Base-by-base conservation (phyloP, 2,888 invertebrate species). In the Gnatocerus cornutus region DNA sequence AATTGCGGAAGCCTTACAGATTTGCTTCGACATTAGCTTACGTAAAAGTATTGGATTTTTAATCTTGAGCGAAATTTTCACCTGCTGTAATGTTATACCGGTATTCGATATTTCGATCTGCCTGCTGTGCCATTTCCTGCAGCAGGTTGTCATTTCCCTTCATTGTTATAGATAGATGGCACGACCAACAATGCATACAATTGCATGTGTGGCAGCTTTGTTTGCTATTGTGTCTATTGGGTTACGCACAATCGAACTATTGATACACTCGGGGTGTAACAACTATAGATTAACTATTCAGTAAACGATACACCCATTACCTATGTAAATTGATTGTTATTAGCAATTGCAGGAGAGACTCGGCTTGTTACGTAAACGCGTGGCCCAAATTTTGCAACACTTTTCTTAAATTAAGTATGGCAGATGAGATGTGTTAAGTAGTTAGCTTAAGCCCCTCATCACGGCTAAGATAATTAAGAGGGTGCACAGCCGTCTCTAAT, bases 241-340 rank as follows among this genome's bases (percentile, higher is more conserved):
- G 77, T 77, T 75, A 77, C 52, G 76, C 78, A 82, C 81, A 83
- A 82, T 83, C 80, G 76, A 78, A 81, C 81, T 82, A 83, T 83
- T 83, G 83, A 83, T 83, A 82, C 79, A 79, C 76, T 77, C 79
- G 77, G 81, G 81, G 81, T 82, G 82, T 81, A 83, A 83, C 83
- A 79, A 81, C 81, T 81, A 82, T 82, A 81, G 82, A 83, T 83
- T 83, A 83, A 82, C 83, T 82, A 83, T 83, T 82, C 82, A 80
- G 82, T 79, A 80, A 83, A 80, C 79, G 83, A 83, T 83, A 83
- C 81, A 83, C 81, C 82, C 78, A 83, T 83, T 83, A 82, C 80
- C 81, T 78, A 81, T 81, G 82, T 82, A 81, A 82, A 83, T 83
- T 82, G 81, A 81, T 83, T 83, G 80, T 81, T 80, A 81, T 82